Percentiles rank a stretch among this genome's conserved stretches.
phyloP scores from a whole-genome alignment of 2,113 vertebrate species.

The Pelecanoides urinatrix region DNA sequence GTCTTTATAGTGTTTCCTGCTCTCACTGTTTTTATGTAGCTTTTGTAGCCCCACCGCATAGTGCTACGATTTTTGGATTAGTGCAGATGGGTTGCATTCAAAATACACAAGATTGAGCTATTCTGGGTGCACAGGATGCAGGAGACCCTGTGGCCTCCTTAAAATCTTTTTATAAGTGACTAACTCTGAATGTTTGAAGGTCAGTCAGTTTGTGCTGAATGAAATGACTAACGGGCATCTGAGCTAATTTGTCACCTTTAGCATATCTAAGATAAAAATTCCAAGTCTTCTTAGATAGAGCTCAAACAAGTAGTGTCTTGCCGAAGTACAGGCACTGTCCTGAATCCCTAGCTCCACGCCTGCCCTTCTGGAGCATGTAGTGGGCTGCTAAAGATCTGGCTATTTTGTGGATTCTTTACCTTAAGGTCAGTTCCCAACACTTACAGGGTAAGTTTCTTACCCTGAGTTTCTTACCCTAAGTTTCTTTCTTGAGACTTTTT shows the following conservation, averaged over 20 bases:
- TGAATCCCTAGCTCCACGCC: not conserved
- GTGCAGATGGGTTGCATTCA: fast-evolving
- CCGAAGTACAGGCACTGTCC: not conserved
- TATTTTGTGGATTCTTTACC: not conserved
- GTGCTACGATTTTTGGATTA: not conserved
- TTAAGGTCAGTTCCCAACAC: not conserved
- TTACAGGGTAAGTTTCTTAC: not conserved
- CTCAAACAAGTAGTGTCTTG: not conserved
- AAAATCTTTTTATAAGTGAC: not conserved
- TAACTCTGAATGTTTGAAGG: not conserved
- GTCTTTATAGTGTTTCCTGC: not conserved
- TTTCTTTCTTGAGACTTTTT: too few relatives aligned
- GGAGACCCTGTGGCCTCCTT: not conserved
- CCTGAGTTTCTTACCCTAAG: too few relatives aligned
- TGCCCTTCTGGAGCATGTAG: not conserved
- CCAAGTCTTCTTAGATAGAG: not conserved
- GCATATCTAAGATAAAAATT: not conserved
- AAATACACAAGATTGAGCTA: fast-evolving
- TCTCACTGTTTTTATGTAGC: not conserved
- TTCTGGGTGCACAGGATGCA: not conserved
- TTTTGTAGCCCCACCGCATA: not conserved
- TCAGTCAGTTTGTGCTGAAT: not conserved
- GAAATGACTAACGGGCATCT: not conserved
- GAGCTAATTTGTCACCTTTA: not conserved
- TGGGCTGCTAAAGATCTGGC: not conserved